Conservation (phyloP, 2,888 invertebrate genomes). For the Gerris lacustris region DNA sequence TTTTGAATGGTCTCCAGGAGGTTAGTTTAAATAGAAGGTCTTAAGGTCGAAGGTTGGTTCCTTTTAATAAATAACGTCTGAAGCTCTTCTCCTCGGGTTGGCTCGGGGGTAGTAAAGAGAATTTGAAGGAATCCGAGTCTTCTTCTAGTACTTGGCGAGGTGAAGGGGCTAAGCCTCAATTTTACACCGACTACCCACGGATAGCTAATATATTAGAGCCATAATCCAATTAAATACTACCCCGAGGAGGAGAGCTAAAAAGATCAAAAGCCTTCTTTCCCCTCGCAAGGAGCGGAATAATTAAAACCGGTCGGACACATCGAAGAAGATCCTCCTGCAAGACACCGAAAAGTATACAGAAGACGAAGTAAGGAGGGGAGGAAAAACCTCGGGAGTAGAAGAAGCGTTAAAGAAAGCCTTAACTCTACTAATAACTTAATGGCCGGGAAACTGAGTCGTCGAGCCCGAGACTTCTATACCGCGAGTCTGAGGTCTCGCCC, state of each 20-base stretch:
- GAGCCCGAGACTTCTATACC: too few species aligned
- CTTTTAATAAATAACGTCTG: background rate
- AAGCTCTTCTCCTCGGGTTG: background rate
- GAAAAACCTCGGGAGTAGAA: background rate
- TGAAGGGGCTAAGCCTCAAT: conserved; percentile 18
- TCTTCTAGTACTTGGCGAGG: background rate
- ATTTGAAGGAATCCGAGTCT: background rate
- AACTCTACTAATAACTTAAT: conserved; percentile 29
- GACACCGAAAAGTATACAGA: background rate
- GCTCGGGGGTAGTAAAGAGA: background rate
- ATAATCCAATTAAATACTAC: conserved; percentile 27
- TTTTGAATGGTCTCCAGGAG: background rate
- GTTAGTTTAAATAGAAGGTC: background rate
- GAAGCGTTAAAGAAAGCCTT: background rate
- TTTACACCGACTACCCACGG: conserved; percentile 16
- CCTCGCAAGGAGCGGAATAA: conserved; percentile 22
- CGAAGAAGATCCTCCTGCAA: background rate
- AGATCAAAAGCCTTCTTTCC: conserved; percentile 24
- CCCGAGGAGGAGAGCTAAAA: conserved; percentile 20
- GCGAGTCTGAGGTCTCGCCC: conserved; percentile 18
- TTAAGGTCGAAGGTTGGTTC: background rate
- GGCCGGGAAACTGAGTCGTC: conserved; percentile 24
- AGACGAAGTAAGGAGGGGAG: background rate
- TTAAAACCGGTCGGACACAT: conserved; percentile 18
- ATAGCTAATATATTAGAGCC: conserved; percentile 24